Base-by-base conservation (phyloP, 2,797 vertebrate genomes). In the Pogoniulus pusillus region DNA sequence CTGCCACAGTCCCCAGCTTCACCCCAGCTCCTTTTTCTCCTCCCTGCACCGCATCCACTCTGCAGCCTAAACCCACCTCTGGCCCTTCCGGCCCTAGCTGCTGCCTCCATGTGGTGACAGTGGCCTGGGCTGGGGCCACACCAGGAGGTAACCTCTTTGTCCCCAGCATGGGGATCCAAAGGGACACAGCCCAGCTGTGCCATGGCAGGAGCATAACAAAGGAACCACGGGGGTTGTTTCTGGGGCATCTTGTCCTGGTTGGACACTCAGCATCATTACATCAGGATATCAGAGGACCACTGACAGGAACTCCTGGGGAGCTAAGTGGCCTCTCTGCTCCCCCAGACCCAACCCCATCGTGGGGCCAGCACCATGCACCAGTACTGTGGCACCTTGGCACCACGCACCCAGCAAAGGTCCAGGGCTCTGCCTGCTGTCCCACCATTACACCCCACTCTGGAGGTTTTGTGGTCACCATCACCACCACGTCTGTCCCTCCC, bases 261-360 rank as follows among this genome's bases (percentile, higher is more conserved):
- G 58, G n/a, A 55, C 4, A 1, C 54, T 43, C 9, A 0, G 7
- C 63, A 66, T 59, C 43, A 2, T 16, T 64, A 26, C 69, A 29
- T 7, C 2, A 2, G 39, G 10, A 1, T 39, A 41, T 4, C 55
- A 37, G 80, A 53, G 30, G 20, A 34, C 26, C 14, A 18, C 35
- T 1, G 6, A 2, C 65, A 54, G 0, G 0, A n/a, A 11, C 6
- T 41, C 20, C 14, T 0, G 0, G 58, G 10, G 8, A 29, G 8
- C n/a, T 26, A 63, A 17, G 55, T 24, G 68, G 4, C 8, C 34
- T 20, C 66, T 51, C 29, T 0, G 0, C 9, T 20, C 16, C 23
- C 72, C 35, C 23, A 47, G 15, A 7, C 53, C 34, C 62, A 59
- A 3, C 7, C 27, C 66, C 43, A 5, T 4, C 12, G 1, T 12